Base-by-base conservation (phyloP, 2,797 vertebrate genomes). In the Eulemur rubriventer region DNA sequence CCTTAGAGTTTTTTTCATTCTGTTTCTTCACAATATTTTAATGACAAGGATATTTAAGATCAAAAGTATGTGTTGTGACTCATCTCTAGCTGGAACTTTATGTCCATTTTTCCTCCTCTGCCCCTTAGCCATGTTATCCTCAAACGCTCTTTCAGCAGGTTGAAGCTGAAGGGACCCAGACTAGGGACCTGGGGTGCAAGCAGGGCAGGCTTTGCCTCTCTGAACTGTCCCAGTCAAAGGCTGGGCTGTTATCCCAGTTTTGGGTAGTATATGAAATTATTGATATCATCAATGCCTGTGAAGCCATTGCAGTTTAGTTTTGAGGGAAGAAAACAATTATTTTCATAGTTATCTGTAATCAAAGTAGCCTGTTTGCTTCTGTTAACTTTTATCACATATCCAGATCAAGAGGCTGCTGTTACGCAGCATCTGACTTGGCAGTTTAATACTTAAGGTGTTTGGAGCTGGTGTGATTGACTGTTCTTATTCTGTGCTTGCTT, bases 401-500 rank as follows among this genome's bases (percentile, higher is more conserved):
- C 38, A 93, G 89, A 22, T 46, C 93, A 91, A n/a, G 26, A 11
- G 93, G 65, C 97, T 52, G 55, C 96, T 24, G 87, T 94, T 50
- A 48, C 69, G 78, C 48, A 73, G 69, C 18, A 43, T 83, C 85
- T 97, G 85, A 85, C 91, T 95, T 80, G 80, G 63, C 96, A 95
- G 69, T 91, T 84, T 67, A 80, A 38, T 93, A 76, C 97, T 97
- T 96, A 83, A 97, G 75, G 96, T 98, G 12, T 30, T 30, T 96
- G 98, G 98, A 97, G 89, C 97, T 69, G 48, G 96, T 96, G 97
- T 98, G 98, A 98, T 92, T 98, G 98, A 98, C 89, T 91, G 95
- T 95, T 98, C 97, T 98, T 98, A 98, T 98, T 98, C 98, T 99
- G 96, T 99, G 98, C 98, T 99, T 98, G 98, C 98, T 98, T 99